A percentile compares a stretch with the other conserved stretches of the same genome.
These are phyloP conservation scores for Dendrocincla fuliginosa DNA, from an alignment of 2,797 vertebrate species.

Conservation along the genomic window DNA sequence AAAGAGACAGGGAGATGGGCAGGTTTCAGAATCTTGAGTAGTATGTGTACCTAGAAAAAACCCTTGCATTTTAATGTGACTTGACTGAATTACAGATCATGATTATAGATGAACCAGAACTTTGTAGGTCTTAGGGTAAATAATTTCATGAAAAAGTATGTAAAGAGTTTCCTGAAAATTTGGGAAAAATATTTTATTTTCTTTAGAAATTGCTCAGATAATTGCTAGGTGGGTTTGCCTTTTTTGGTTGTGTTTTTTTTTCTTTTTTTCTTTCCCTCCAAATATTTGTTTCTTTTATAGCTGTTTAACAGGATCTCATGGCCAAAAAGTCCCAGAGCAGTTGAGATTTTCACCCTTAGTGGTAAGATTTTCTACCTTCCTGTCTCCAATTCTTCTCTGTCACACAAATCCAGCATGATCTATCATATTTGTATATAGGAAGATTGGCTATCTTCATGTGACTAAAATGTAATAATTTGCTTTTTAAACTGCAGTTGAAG, in stretches of 20 bases:
- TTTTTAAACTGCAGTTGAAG: not conserved
- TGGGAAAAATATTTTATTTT: not conserved
- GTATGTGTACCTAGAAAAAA: not conserved
- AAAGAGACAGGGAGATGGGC: not conserved
- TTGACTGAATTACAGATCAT: not conserved
- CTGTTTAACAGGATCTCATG: slow-evolving; percentile 15
- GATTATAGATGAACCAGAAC: not conserved
- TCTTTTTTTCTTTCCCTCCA: not conserved
- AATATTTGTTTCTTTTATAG: slow-evolving; percentile 51
- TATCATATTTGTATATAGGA: not conserved
- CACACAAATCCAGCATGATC: slow-evolving; percentile 12
- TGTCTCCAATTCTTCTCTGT: slow-evolving; percentile 6
- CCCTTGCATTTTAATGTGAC: not conserved
- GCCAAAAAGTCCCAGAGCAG: slow-evolving; percentile 17
- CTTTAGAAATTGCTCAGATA: not conserved
- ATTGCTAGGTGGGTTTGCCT: not conserved
- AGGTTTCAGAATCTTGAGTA: not conserved
- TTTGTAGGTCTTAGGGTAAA: not conserved
- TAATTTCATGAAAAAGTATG: not conserved
- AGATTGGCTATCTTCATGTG: not conserved
- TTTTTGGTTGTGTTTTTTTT: no score
- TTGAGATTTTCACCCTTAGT: slow-evolving; percentile 37
- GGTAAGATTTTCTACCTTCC: not conserved
- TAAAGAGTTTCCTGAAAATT: not conserved
- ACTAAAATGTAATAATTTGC: not conserved